Base-by-base conservation (phyloP, 2,888 invertebrate genomes). In the Rotaria macrura region DNA sequence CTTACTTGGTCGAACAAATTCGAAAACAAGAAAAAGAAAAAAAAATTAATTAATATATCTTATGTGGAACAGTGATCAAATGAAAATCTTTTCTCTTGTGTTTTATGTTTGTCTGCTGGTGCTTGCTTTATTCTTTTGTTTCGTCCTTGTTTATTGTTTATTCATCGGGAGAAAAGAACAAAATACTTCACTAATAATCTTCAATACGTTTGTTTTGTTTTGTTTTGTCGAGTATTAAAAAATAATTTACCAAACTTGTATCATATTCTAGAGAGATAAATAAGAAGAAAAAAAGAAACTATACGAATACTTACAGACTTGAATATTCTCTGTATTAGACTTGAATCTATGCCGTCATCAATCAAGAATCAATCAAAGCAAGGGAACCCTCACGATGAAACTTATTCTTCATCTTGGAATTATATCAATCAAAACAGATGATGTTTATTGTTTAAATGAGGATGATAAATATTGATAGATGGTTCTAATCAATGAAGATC, bases 71-170 rank as follows among this genome's bases (percentile, higher is more conserved):
- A 65, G 65, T 65, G 65, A 65, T 65, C 20, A 65, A 65, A 65
- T 65, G 65, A 65, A 65, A 34, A 34, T 17, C 65, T 65, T 14
- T 65, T 29, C 65, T 65, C 65, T 34, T 29, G 34, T 65, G 14
- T 65, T 65, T 65, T 65, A 34, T 65, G 65, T 65, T 65, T 65
- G 65, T 65, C 65, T 65, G 34, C 65, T 65, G 65, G 65, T 65
- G 65, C 65, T 65, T 20, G 65, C 65, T 65, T 65, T 65, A 65
- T 34, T 34, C 65, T 65, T 65, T 29, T 65, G 14, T 34, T 65
- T 65, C 34, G 65, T 65, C 34, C 17, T 29, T 65, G 65, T 65
- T 65, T 34, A 34, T 65, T 65, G 65, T 34, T 65, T 65, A 65
- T 65, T 65, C 65, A 65, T 65, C 65, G 34, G 34, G 34, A 65